Conservation (phyloP, 2,888 invertebrate genomes). For the Psylliodes chrysocephalus region DNA sequence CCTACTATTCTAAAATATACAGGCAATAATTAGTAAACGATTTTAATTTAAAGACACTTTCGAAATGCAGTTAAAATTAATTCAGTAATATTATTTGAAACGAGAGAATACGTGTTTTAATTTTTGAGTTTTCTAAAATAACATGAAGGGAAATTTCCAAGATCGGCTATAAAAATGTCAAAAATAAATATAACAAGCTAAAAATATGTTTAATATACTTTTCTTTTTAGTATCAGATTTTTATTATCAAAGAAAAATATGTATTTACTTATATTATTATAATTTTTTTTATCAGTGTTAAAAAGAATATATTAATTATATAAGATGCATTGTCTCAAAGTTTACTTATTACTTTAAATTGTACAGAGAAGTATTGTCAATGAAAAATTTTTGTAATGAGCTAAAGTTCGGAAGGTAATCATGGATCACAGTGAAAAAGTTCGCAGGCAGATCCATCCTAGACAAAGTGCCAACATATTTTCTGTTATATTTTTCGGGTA, state of each 20-base stretch:
- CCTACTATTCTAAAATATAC: too few species aligned
- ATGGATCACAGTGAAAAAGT: constrained; percentile 51
- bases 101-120: too few species aligned
- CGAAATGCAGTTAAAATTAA: too few species aligned
- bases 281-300: constrained; percentile 1
- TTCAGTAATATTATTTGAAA: too few species aligned
- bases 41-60: too few species aligned
- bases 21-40: too few species aligned
- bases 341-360: background rate
- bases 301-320: background rate
- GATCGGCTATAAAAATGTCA: too few species aligned
- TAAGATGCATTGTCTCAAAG: background rate
- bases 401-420: background rate
- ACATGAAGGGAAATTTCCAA: too few species aligned
- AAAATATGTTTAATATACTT: too few species aligned
- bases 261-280: background rate
- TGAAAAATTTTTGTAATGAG: background rate
- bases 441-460: constrained; percentile 46
- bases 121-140: too few species aligned
- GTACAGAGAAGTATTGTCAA: background rate
- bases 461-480: constrained; percentile 49
- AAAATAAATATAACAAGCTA: too few species aligned
- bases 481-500: constrained; percentile 33
- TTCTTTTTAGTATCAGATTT: background rate
- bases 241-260: background rate